phyloP scores from a whole-genome alignment of 2,888 invertebrate species.

The Agonopterix subpropinquella region DNA sequence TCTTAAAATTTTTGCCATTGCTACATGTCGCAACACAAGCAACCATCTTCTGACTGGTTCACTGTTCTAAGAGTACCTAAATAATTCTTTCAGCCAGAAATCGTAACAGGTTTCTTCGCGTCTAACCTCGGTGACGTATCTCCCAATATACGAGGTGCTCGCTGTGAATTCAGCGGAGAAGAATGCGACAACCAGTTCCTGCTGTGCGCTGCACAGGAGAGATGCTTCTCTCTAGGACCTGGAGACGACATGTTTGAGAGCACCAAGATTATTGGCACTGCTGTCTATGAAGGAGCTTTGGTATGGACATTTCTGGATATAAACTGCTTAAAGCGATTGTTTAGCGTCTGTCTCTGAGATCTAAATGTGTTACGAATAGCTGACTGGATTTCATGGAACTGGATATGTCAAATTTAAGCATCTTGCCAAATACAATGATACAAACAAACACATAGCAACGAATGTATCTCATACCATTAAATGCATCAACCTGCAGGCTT shows the following conservation, averaged over 20 bases:
- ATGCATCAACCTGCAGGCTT: too few relatives aligned
- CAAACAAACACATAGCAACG: too few relatives aligned
- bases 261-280: slow-evolving; percentile 84
- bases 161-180: slow-evolving; percentile 82
- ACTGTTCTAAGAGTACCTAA: background rate
- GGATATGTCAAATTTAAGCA: too few relatives aligned
- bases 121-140: slow-evolving; percentile 89
- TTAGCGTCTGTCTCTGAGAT: too few relatives aligned
- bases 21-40: too few relatives aligned
- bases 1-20: too few relatives aligned
- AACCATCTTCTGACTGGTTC: too few relatives aligned
- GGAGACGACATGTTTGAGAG: slow-evolving; percentile 90
- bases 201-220: slow-evolving; percentile 74
- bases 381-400: too few relatives aligned
- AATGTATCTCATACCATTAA: too few relatives aligned
- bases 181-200: slow-evolving; percentile 81
- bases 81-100: slow-evolving; percentile 74
- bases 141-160: slow-evolving; percentile 84
- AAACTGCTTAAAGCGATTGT: too few relatives aligned
- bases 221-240: slow-evolving; percentile 86
- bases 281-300: slow-evolving; percentile 80
- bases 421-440: too few relatives aligned
- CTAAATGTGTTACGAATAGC: too few relatives aligned
- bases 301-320: slow-evolving; percentile 24
- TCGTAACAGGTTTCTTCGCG: slow-evolving; percentile 89